Evolutionary conservation across 2,113 vertebrate species (phyloP).

Genomic region (Coreoperca whiteheadi): DNA sequence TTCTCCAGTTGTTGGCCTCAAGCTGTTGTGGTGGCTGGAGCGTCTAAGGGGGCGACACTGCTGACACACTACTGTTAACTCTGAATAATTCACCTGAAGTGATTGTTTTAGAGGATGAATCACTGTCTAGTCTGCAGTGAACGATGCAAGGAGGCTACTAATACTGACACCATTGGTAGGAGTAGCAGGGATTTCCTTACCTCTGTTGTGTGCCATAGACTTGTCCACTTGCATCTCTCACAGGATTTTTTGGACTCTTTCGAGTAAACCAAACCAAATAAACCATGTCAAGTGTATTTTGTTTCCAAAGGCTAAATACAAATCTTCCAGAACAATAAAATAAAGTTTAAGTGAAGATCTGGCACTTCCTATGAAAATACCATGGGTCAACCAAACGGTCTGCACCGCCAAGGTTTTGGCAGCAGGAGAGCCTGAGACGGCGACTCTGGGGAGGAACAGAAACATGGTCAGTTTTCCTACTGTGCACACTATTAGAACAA

Average conservation of each 20-base stretch:
- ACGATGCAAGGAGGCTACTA: background rate
- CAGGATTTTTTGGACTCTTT: too few relatives aligned
- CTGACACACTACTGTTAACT: background rate
- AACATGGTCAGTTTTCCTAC: background rate
- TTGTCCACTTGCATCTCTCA: background rate
- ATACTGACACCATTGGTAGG: too few relatives aligned
- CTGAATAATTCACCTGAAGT: background rate
- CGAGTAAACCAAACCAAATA: background rate
- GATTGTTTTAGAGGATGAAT: background rate
- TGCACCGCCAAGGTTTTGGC: background rate
- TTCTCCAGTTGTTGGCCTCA: background rate
- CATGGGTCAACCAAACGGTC: background rate
- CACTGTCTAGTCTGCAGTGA: background rate
- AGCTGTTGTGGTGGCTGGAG: conserved; percentile 11
- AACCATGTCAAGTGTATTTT: background rate
- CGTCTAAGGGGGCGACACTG: background rate
- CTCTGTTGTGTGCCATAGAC: too few relatives aligned
- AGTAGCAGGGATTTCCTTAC: background rate
- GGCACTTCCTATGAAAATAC: background rate
- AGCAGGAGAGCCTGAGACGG: background rate
- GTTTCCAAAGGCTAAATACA: background rate
- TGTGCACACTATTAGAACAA: background rate
- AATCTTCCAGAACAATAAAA: background rate
- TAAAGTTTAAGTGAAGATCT: too few relatives aligned
- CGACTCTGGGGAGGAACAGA: background rate